Conservation (phyloP, 2,797 vertebrate species). For the Enoplosus armatus region DNA sequence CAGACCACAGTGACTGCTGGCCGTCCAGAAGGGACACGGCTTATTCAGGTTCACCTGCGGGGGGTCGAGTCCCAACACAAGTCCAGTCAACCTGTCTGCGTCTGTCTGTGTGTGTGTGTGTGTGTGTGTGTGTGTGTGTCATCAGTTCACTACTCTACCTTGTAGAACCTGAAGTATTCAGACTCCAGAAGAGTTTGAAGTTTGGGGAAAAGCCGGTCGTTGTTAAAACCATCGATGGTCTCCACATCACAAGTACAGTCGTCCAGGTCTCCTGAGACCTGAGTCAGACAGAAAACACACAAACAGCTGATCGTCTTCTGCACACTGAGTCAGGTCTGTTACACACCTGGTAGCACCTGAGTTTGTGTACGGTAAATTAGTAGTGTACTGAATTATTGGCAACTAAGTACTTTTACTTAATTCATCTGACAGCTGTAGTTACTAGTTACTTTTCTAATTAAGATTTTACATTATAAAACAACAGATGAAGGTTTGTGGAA, state of each 20-base stretch:
- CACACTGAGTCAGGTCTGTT: too few relatives aligned
- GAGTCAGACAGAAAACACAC: background rate
- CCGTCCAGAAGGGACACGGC: slow-evolving; percentile 93
- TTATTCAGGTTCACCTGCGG: slow-evolving; percentile 93
- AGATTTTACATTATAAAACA: too few relatives aligned
- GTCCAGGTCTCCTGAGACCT: slow-evolving; percentile 93
- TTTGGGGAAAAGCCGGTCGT: slow-evolving; percentile 89
- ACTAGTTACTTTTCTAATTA: background rate
- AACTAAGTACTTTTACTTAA: too few relatives aligned
- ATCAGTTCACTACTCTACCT: slow-evolving; percentile 80
- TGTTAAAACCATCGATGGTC: slow-evolving; percentile 93
- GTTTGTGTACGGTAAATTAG: too few relatives aligned
- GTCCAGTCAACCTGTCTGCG: background rate
- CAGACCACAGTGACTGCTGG: slow-evolving; percentile 88
- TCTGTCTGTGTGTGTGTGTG: slow-evolving; percentile 6
- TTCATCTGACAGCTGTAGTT: background rate
- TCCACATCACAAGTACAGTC: slow-evolving; percentile 96
- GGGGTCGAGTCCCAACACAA: background rate
- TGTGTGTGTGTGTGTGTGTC: slow-evolving; percentile 18
- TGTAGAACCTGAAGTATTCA: slow-evolving; percentile 95
- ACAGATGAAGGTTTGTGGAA: background rate
- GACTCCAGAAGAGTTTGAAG: slow-evolving; percentile 90
- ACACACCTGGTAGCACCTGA: too few relatives aligned
- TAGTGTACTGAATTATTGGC: too few relatives aligned
- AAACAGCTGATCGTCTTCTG: background rate